These are phyloP conservation scores for Shargacucullia verbasci DNA, from an alignment of 2,888 invertebrate species.

Conservation along the genomic window DNA sequence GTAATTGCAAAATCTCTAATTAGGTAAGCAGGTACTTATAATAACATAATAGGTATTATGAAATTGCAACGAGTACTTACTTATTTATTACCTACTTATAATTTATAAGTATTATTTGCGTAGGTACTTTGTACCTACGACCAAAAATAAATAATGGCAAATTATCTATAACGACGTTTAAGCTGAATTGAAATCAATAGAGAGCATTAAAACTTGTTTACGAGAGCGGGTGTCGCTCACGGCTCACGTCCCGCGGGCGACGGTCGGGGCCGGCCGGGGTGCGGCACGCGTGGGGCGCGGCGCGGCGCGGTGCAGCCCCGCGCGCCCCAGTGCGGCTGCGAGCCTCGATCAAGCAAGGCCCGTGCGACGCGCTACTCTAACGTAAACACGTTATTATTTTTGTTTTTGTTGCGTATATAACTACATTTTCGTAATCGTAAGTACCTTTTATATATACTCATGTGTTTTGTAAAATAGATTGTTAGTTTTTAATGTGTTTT, in stretches of 20 bases:
- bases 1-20: too few relatives aligned
- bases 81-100: too few relatives aligned
- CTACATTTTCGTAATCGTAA: slow-evolving; percentile 32
- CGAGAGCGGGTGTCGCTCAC: slow-evolving; percentile 20
- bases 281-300: slow-evolving; percentile 6
- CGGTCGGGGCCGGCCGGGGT: slow-evolving; percentile 5
- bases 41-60: too few relatives aligned
- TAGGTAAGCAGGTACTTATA: too few relatives aligned
- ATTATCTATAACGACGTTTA: not conserved
- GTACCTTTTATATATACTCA: slow-evolving; percentile 23
- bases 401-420: slow-evolving; percentile 21
- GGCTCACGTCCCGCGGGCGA: not conserved
- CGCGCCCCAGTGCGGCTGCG: slow-evolving; percentile 40
- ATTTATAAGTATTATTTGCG: too few relatives aligned
- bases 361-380: slow-evolving; percentile 23
- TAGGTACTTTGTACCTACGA: not conserved
- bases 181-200: slow-evolving; percentile 30
- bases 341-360: slow-evolving; percentile 38
- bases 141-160: slow-evolving; percentile 1
- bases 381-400: slow-evolving; percentile 20
- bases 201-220: slow-evolving; percentile 38
- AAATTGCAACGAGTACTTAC: too few relatives aligned
- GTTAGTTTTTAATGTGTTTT: not conserved
- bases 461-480: not conserved
- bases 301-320: slow-evolving; percentile 1